A percentile compares a stretch with the other conserved stretches of the same genome.
Evolutionary conservation across 2,113 vertebrate species (phyloP).

Genomic region (Turdus rufiventris): DNA sequence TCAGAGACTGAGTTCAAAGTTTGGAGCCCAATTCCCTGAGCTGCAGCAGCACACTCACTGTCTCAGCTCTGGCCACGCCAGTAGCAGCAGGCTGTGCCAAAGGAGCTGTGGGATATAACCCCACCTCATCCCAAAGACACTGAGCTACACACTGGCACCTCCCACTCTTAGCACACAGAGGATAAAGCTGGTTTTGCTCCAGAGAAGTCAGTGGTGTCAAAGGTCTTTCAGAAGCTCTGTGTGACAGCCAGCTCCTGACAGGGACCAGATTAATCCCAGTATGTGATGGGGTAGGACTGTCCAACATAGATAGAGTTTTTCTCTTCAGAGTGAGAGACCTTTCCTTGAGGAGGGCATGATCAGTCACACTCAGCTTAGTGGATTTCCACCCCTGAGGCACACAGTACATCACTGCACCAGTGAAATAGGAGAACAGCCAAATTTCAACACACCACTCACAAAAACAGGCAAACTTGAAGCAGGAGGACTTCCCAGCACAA

Average conservation of each 20-base stretch:
- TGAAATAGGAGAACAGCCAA: neutral
- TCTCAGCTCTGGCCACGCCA: rapidly evolving
- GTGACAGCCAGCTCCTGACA: neutral
- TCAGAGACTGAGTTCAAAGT: neutral
- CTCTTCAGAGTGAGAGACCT: neutral
- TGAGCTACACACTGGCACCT: neutral
- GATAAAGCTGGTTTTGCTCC: neutral
- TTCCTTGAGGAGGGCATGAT: neutral
- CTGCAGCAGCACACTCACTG: neutral
- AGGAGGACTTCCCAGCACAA: neutral
- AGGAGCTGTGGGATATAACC: neutral
- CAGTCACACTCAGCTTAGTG: neutral
- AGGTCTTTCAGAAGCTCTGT: neutral
- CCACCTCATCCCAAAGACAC: neutral
- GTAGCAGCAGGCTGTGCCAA: neutral
- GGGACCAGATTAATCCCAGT: neutral
- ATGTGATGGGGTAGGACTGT: neutral
- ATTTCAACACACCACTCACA: neutral
- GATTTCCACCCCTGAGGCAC: neutral
- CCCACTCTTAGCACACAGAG: neutral
- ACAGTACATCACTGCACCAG: neutral
- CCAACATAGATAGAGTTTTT: neutral
- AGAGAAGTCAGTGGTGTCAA: neutral
- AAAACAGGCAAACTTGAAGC: neutral
- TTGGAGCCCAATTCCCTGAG: neutral